A percentile compares a stretch with the other conserved stretches of the same genome.
Evolutionary conservation across 1,140 invertebrate genomes (phyloP).

Genomic region (Caenorhabditis briggsae): DNA sequence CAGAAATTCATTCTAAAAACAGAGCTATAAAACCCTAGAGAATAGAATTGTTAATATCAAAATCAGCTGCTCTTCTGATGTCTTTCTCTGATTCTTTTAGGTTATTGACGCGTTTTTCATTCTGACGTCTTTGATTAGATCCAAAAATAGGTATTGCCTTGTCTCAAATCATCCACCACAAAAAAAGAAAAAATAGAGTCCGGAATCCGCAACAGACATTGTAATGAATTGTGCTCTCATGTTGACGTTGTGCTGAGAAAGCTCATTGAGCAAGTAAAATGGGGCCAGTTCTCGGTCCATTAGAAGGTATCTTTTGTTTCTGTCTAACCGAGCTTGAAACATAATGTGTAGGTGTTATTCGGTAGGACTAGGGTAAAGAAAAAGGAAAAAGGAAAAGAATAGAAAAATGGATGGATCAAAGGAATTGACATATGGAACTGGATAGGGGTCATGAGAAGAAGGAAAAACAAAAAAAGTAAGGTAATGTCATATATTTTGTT

Average conservation of each 20-base stretch:
- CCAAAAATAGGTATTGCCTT: background rate
- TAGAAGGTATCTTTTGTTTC: constrained; percentile 27
- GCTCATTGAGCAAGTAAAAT: background rate
- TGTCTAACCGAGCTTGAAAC: constrained; percentile 6
- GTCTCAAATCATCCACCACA: background rate
- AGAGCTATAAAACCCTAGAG: too few species aligned
- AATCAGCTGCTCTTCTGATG: too few species aligned
- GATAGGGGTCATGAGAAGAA: background rate
- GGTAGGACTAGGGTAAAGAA: too few species aligned
- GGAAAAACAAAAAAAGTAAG: constrained; percentile 9
- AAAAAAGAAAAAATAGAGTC: background rate
- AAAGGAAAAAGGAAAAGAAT: background rate
- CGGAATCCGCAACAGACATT: constrained; percentile 9
- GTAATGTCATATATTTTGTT: constrained; percentile 14
- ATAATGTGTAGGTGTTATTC: constrained; percentile 10
- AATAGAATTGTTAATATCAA: too few species aligned
- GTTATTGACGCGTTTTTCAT: too few species aligned
- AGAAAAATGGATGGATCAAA: background rate
- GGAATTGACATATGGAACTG: background rate
- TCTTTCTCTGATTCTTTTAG: too few species aligned
- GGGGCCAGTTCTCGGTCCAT: background rate
- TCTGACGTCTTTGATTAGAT: too few species aligned
- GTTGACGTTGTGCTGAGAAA: background rate
- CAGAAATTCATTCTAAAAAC: too few species aligned
- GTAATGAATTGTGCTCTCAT: constrained; percentile 46